phyloP scores from a whole-genome alignment of 1,140 invertebrate genomes.

The Euura lappo region DNA sequence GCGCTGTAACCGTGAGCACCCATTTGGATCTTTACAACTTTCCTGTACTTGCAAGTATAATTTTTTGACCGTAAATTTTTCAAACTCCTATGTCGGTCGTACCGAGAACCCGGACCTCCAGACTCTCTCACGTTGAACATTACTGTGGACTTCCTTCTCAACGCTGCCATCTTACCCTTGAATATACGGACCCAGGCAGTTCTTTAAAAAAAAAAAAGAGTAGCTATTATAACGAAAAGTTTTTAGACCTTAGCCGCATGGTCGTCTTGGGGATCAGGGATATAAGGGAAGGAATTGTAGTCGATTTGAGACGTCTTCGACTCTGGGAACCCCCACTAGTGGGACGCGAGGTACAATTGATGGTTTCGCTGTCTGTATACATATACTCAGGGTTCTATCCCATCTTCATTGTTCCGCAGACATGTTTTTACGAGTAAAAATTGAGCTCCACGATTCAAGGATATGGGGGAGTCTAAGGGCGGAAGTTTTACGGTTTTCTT shows the following conservation, averaged over 20 bases:
- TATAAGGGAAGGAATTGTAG: background rate
- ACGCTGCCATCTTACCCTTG: background rate
- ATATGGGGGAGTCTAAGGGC: no score
- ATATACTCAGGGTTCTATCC: background rate
- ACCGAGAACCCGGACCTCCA: background rate
- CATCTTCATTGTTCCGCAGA: background rate
- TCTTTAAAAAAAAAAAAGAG: no score
- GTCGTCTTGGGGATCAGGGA: background rate
- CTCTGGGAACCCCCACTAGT: background rate
- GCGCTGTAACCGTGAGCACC: background rate
- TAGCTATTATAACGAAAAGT: background rate
- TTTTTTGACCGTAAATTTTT: background rate
- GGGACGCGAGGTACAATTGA: background rate
- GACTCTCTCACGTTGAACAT: no score
- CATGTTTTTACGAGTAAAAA: background rate
- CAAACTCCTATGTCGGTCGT: background rate
- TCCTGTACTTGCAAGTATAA: background rate
- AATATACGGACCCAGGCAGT: no score
- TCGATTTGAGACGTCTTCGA: constrained; percentile 6
- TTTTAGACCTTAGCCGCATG: background rate
- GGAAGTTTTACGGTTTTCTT: no score
- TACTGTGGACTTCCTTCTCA: background rate
- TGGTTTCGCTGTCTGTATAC: background rate
- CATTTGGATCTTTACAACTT: background rate
- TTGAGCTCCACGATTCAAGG: no score